Evolutionary conservation across 2,888 invertebrate species (phyloP), one percentile per base, ranked within the genome.

Genomic region (Hedychridium roseum): DNA sequence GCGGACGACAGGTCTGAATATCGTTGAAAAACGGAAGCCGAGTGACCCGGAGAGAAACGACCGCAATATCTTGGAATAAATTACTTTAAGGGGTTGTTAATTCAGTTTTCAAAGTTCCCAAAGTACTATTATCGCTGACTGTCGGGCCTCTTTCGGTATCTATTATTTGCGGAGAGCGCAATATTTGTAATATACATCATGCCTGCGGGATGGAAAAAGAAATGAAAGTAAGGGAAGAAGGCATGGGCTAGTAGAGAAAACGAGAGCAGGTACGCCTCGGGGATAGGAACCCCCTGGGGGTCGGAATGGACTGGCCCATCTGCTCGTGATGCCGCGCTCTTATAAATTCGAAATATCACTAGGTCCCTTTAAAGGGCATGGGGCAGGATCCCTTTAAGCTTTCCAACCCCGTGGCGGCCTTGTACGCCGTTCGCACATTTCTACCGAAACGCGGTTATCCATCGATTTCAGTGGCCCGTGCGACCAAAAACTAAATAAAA

Each of bases 311-410:
- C 39, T 47, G 56, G 57, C 60, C 60, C 68, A 60, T 60, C 62
- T 66, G 62, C 42, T 46, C 50, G 39, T 55, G 63, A 55, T 52
- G 59, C 16, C n/a, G 20, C 39, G 42, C 31, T 32, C 48, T 56
- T 50, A 51, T 60, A 57, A 65, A 67, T 65, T 67, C 45, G 20
- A 42, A 51, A 64, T 67, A 66, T 60, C 58, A 55, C 44, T 50
- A 43, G 50, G 47, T 57, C 56, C 39, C 69, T 60, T 69, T 69
- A 66, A 68, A 57, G 52, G 41, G 44, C 45, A 54, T 31, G 48
- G 42, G 15, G 23, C 42, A 32, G 16, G 39, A 11, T 37, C 62
- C 49, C 60, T 68, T 68, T 62, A 64, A 68, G 53, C 43, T n/a
- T n/a, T 40, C 43, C 45, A 38, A 43, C 20, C 43, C 17, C 28